Conservation (phyloP, 2,888 invertebrate species). For the Stenolophus ochropezus region DNA sequence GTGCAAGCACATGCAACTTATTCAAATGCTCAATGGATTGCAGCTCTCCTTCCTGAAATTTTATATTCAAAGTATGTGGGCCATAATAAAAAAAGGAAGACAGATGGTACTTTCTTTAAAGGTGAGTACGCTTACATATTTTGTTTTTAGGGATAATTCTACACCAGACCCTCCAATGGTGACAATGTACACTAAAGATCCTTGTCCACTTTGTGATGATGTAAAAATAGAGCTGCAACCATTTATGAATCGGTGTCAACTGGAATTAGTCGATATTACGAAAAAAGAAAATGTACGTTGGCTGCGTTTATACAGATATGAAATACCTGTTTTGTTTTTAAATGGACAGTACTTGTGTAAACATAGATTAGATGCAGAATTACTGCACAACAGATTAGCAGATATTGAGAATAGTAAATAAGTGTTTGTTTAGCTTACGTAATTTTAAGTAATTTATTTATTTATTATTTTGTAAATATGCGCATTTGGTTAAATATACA, state of each 20-base stretch:
- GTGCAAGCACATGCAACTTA: no score
- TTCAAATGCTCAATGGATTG: no score
- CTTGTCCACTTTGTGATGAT: conserved; percentile 88
- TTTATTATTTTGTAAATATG: background rate
- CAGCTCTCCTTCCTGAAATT: no score
- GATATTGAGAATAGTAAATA: conserved; percentile 69
- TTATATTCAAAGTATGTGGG: no score
- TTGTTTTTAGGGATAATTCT: conserved; percentile 14
- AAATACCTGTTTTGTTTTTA: conserved; percentile 92
- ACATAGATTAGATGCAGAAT: conserved; percentile 79
- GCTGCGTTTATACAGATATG: conserved; percentile 84
- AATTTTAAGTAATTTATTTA: background rate
- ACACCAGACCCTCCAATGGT: conserved; percentile 75
- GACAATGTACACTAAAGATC: conserved; percentile 88
- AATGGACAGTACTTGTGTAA: conserved; percentile 88
- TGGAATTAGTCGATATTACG: conserved; percentile 87
- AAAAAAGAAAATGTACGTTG: conserved; percentile 83
- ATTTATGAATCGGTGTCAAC: conserved; percentile 77
- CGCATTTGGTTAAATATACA: background rate
- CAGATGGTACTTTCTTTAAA: no score
- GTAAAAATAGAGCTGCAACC: conserved; percentile 80
- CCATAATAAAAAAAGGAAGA: no score
- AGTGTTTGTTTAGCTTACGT: background rate
- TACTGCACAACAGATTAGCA: conserved; percentile 75
- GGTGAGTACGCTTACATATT: no score